These are phyloP conservation scores for Meda fulgida DNA, from an alignment of 2,797 vertebrate species.

Conservation along the genomic window DNA sequence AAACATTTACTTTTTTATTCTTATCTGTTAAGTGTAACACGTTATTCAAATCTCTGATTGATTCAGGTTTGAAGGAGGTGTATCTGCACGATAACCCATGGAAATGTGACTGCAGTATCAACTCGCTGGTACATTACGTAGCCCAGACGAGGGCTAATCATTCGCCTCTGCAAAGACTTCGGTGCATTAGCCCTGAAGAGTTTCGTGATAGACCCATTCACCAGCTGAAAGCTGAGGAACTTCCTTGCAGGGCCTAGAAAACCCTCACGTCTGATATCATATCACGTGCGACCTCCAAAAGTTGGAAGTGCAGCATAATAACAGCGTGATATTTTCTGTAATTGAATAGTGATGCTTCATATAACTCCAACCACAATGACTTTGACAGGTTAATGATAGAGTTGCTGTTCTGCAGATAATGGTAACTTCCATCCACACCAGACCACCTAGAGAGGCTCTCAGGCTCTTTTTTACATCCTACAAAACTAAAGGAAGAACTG, in stretches of 20 bases:
- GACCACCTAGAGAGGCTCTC: slow-evolving; percentile 39
- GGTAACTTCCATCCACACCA: slow-evolving; percentile 66
- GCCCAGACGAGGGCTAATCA: slow-evolving; percentile 64
- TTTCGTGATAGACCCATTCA: slow-evolving; percentile 69
- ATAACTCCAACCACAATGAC: slow-evolving; percentile 60
- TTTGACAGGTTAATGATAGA: slow-evolving; percentile 60
- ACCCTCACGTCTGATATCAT: slow-evolving; percentile 15
- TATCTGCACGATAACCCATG: slow-evolving; percentile 78
- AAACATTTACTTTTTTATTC: neutral
- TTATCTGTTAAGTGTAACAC: neutral
- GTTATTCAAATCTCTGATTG: neutral
- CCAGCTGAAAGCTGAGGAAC: slow-evolving; percentile 61
- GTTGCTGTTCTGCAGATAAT: slow-evolving; percentile 61
- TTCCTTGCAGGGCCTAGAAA: slow-evolving; percentile 66
- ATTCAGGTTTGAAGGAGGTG: slow-evolving; percentile 74
- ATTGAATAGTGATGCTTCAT: slow-evolving; percentile 61
- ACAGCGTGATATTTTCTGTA: slow-evolving; percentile 53
- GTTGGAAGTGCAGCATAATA: slow-evolving; percentile 46
- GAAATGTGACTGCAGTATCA: slow-evolving; percentile 80
- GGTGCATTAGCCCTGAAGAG: slow-evolving; percentile 70
- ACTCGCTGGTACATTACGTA: slow-evolving; percentile 73
- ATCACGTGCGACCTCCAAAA: slow-evolving; percentile 35
- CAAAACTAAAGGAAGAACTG: slow-evolving; percentile 36
- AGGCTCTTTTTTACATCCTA: slow-evolving; percentile 26
- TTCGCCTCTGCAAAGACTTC: slow-evolving; percentile 63